phyloP scores from a whole-genome alignment of 2,113 vertebrate species.

The Xiphophorus couchianus region DNA sequence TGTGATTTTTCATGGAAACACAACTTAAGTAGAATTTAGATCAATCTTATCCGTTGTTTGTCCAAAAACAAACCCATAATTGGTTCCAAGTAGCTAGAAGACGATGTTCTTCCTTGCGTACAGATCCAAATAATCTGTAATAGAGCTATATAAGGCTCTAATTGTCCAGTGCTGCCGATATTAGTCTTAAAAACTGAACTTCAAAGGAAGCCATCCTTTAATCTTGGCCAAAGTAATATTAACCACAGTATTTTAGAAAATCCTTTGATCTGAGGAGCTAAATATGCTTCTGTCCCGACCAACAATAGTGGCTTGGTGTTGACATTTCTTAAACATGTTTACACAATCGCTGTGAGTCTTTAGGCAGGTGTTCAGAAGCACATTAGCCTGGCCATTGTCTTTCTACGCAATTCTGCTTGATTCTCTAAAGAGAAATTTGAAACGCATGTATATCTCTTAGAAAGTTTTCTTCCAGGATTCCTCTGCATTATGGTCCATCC shows the following conservation, averaged over 20 bases:
- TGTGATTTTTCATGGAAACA: background rate
- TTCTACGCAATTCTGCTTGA: no score
- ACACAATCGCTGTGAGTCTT: no score
- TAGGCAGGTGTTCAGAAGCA: no score
- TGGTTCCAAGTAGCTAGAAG: background rate
- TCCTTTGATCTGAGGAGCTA: slow-evolving; percentile 42
- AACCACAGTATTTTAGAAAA: slow-evolving; percentile 29
- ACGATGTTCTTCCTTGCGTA: no score
- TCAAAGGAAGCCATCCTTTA: slow-evolving; percentile 12
- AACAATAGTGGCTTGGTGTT: background rate
- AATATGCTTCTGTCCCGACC: slow-evolving; percentile 41
- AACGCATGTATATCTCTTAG: background rate
- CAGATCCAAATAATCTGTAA: background rate
- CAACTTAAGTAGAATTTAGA: background rate
- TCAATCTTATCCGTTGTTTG: background rate
- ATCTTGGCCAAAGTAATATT: slow-evolving; percentile 35
- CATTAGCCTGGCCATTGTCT: background rate
- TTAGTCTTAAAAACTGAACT: slow-evolving; percentile 3
- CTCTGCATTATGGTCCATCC: no score
- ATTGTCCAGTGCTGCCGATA: background rate
- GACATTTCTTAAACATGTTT: background rate
- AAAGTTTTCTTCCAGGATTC: background rate
- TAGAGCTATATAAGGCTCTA: slow-evolving; percentile 28
- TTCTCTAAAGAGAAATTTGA: no score
- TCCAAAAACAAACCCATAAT: slow-evolving; percentile 1